Conservation (phyloP, 2,888 invertebrate species). For the Clivina fossor region DNA sequence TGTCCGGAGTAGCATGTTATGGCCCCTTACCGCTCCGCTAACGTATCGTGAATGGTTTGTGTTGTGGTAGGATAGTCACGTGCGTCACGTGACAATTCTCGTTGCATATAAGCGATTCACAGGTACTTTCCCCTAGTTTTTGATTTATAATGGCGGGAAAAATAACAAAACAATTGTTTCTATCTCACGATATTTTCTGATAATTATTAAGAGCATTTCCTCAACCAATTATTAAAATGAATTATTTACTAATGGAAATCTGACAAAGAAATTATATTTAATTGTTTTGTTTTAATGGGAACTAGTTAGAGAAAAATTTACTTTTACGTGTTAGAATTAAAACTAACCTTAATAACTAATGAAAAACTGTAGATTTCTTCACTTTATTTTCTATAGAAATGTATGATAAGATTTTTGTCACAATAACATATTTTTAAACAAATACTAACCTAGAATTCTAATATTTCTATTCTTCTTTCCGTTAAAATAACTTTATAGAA, state of each 20-base stretch:
- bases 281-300: too few species aligned
- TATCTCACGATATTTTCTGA: neutral
- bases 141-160: slow-evolving; percentile 19
- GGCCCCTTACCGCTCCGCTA: slow-evolving; percentile 9
- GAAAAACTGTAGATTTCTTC: too few species aligned
- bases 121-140: slow-evolving; percentile 21
- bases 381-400: too few species aligned
- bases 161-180: slow-evolving; percentile 4
- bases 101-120: slow-evolving; percentile 21
- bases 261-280: slow-evolving; percentile 14
- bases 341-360: too few species aligned
- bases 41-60: slow-evolving; percentile 10
- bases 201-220: slow-evolving; percentile 20
- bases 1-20: slow-evolving; percentile 8
- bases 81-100: slow-evolving; percentile 24
- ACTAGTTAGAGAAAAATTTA: too few species aligned
- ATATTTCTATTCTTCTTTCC: too few species aligned
- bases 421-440: too few species aligned
- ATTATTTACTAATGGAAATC: slow-evolving; percentile 3
- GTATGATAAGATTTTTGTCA: too few species aligned
- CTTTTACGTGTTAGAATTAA: too few species aligned
- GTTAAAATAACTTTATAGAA: too few species aligned
- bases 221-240: neutral
- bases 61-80: slow-evolving; percentile 20
- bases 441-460: too few species aligned